Base-by-base conservation (phyloP, 2,113 vertebrate species). In the Verasper variegatus region DNA sequence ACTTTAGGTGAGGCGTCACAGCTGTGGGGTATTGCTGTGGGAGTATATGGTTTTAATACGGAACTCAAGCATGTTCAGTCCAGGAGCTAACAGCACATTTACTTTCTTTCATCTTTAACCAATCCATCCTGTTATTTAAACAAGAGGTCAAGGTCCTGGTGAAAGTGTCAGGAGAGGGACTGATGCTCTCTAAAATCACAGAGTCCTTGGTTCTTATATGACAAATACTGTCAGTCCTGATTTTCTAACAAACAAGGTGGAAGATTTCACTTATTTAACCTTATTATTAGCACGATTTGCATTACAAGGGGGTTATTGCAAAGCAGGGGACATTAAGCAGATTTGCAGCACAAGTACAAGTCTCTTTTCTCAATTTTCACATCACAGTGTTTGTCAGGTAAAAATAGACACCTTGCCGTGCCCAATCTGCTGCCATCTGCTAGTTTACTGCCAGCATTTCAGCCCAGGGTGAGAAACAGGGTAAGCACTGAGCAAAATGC, bases 381-480 rank as follows among this genome's bases (percentile, higher is more conserved):
- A 84, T 83, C 52, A 3, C 70, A 35, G 37, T 86, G 84, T 74
- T 76, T 71, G 54, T 76, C 69, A 68, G 68, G 82, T 80, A 86
- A 80, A 87, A 86, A 82, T 83, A 86, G 71, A 61, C 81, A 27
- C 63, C 70, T 71, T 62, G 42, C 15, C 17, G 18, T 52, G 71
- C 45, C 67, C 68, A 66, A 52, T 72, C 65, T 57, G 1, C 54
- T 83, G 69, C 75, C 74, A 82, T 45, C 21, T 69, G 5, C 59
- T 11, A 1, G 71, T 68, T 76, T 74, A 65, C 70, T 56, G 42
- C 27, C 40, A 73, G 52, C 60, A 70, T 56, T 82, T 73, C 26
- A 79, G 63, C 65, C 23, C 49, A 20, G 27, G 75, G 74, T 82
- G 76, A 86, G 72, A 86, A 87, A 85, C 74, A 64, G 78, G 64